Percentiles rank a stretch among this genome's conserved stretches.
Evolutionary conservation across 2,888 invertebrate genomes (phyloP).

Genomic region (Thyatira batis): DNA sequence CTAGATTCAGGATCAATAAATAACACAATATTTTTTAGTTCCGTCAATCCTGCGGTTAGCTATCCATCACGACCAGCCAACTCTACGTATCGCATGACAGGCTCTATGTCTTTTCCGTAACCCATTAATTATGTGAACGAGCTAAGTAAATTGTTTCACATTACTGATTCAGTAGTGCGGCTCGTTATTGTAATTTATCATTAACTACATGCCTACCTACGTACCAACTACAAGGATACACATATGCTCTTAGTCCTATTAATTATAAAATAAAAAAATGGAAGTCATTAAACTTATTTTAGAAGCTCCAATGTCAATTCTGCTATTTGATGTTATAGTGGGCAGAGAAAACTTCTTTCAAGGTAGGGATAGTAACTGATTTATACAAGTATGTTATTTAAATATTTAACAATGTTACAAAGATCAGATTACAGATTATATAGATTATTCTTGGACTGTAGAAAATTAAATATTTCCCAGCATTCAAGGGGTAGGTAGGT

Average conservation of each 20-base stretch:
- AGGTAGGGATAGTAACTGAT: no score
- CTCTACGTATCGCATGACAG: slow-evolving; percentile 7
- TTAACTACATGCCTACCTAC: background rate
- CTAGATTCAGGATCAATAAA: background rate
- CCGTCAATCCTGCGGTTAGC: background rate
- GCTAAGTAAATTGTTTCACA: slow-evolving; percentile 1
- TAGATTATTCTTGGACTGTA: no score
- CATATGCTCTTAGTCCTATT: background rate
- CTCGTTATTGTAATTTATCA: slow-evolving; percentile 1
- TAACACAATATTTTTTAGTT: background rate
- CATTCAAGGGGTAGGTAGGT: no score
- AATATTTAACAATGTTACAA: no score
- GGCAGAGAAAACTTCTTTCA: background rate
- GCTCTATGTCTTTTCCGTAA: slow-evolving; percentile 14
- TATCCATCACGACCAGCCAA: slow-evolving; percentile 2
- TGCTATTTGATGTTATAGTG: background rate
- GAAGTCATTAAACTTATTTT: background rate
- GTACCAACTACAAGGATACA: background rate
- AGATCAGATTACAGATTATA: no score
- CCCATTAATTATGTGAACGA: slow-evolving; percentile 6
- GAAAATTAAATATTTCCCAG: no score
- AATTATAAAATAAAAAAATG: background rate
- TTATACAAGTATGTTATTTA: no score
- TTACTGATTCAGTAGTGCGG: background rate
- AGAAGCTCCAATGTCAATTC: background rate